Evolutionary conservation across 2,888 invertebrate genomes (phyloP).

Genomic region (Caenorhabditis sp.): DNA sequence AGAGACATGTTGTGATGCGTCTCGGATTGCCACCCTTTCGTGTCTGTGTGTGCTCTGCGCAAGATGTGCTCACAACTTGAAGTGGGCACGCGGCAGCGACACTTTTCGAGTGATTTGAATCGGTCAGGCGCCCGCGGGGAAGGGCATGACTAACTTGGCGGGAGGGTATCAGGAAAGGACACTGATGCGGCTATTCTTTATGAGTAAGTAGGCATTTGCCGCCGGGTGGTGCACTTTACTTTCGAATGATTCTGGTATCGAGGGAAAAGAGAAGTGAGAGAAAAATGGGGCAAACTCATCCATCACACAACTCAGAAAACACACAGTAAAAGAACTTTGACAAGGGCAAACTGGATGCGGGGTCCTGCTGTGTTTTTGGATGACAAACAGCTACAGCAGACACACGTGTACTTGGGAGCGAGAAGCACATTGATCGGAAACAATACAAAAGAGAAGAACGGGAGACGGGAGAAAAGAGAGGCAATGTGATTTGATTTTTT

Average conservation of each 20-base stretch:
- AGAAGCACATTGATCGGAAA: constrained; percentile 1
- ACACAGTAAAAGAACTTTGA: constrained; percentile 17
- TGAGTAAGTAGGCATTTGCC: no score
- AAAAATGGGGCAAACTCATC: constrained; percentile 13
- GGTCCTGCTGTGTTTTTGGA: constrained; percentile 3
- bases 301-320: constrained; percentile 16
- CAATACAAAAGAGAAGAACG: background rate
- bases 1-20: constrained; percentile 41
- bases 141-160: background rate
- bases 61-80: constrained; percentile 44
- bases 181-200: no score
- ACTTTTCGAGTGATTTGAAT: constrained; percentile 48
- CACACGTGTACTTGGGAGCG: background rate
- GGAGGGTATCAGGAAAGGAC: no score
- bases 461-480: background rate
- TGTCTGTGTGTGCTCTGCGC: constrained; percentile 34
- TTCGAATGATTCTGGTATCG: background rate
- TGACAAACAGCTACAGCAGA: constrained; percentile 32
- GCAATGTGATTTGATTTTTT: background rate
- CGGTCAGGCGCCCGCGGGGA: constrained; percentile 25
- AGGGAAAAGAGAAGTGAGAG: background rate
- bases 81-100: constrained; percentile 43
- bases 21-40: constrained; percentile 48
- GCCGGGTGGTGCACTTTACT: no score
- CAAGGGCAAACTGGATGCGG: constrained; percentile 18